Evolutionary conservation across 2,113 vertebrate genomes (phyloP).

Genomic region (Colaptes auratus): DNA sequence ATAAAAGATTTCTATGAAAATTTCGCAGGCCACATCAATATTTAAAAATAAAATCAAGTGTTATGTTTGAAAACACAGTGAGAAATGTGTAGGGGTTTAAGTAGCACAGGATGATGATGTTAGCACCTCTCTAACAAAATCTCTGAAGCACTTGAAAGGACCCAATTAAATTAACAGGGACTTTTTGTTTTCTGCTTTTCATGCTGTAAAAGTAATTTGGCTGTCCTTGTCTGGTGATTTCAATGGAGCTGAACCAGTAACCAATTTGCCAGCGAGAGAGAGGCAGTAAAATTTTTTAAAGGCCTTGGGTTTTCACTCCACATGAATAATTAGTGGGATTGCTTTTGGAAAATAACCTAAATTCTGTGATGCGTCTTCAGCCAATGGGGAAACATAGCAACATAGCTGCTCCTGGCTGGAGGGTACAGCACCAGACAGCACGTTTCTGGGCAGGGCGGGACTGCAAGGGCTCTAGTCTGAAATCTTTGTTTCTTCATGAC

Average conservation of each 20-base stretch:
- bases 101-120: slow-evolving; percentile 42
- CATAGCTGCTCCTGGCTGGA: background rate
- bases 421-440: background rate
- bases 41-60: slow-evolving; percentile 64
- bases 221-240: slow-evolving; percentile 1
- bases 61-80: slow-evolving; percentile 63
- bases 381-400: background rate
- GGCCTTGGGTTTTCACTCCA: background rate
- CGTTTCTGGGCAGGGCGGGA: background rate
- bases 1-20: slow-evolving; percentile 65
- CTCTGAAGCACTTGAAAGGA: slow-evolving; percentile 50
- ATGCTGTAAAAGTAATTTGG: slow-evolving; percentile 19
- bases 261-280: background rate
- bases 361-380: background rate
- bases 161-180: slow-evolving; percentile 53
- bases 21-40: slow-evolving; percentile 30
- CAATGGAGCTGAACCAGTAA: background rate
- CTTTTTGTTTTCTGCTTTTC: slow-evolving; percentile 56
- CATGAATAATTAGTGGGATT: background rate
- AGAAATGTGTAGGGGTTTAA: slow-evolving; percentile 57
- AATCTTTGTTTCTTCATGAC: background rate
- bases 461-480: background rate
- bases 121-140: slow-evolving; percentile 63
- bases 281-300: background rate
- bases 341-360: background rate